Base-by-base conservation (phyloP, 2,888 invertebrate species). In the Plagiodera versicolora region DNA sequence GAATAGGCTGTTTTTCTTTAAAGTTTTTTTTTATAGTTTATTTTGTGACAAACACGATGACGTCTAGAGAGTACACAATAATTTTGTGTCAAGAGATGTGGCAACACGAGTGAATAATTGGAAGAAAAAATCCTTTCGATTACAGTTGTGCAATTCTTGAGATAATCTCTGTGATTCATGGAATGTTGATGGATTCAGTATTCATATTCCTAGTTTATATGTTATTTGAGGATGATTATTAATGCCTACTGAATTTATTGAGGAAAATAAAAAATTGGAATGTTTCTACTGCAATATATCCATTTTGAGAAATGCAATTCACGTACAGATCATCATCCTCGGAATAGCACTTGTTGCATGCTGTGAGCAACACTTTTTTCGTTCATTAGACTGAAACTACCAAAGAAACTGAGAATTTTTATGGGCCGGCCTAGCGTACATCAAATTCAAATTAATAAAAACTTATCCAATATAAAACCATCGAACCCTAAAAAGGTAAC, bases 371-470 rank as follows among this genome's bases (percentile, higher is more conserved):
- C 39, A 39, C 39, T n/a, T 39, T 39, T 39, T 39, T 39, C 39
- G 14, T 39, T 39, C 39, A 39, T 14, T 39, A 39, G 14, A 14
- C 39, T 39, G 49, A 47, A 55, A 55, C 30, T 47, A 14, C 39
- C 46, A 39, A 49, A 39, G 30, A 18, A 48, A 17, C 48, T 19
- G 44, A 24, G 48, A 59, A 59, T 59, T 44, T 54, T 55, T 59
- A 59, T 59, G 24, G 19, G 28, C 24, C 50, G 19, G 28, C 24
- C 50, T 35, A 55, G 28, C 19, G 18, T 55, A 45, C 50, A 30
- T 57, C 58, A 61, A 64, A 57, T 64, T 58, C 56, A 55, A 56
- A 63, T 61, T 57, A 64, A 67, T 65, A 67, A 67, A 63, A 63
- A 61, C 44, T 28, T 53, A 63, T 63, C 45, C 20, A 35, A 20